Base-by-base conservation (phyloP, 2,797 vertebrate species). In the Helarctos malayanus region DNA sequence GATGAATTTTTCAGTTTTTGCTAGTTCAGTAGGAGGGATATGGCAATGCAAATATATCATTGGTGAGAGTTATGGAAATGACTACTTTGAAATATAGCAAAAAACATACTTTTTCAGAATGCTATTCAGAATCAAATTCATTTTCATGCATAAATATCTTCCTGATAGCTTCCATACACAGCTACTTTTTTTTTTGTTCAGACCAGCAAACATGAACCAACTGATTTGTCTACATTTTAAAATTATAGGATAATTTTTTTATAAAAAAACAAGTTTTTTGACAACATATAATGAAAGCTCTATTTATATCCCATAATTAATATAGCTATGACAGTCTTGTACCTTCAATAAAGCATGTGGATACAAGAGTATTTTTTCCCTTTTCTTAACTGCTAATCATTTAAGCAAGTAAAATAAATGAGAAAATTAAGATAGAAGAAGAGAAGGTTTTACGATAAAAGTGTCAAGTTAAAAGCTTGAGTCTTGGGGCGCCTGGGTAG, bases 21-120 rank as follows among this genome's bases (percentile, higher is more conserved):
- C 76, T 94, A 90, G 75, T 81, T 96, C 61, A 92, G 87, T 78
- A 87, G 87, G 69, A 97, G 59, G 47, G 45, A 95, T 96, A 75
- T 97, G 84, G 81, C 90, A 98, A 90, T 83, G n/a, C 54, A 94
- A 97, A 92, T 97, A 80, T 90, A 96, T 97, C 88, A 92, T 35
- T 63, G 68, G 10, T 97, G 49, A 90, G 91, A 69, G 23, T 79
- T 85, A 89, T 87, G 63, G 78, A 95, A 97, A 94, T 91, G 63
- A 91, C 21, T 83, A 38, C 78, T 84, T 94, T 93, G 87, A 97
- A 95, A 89, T 92, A 75, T 19, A 81, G n/a, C 52, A 87, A 92
- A 90, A 49, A 59, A 69, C 45, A 41, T 49, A 86, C 14, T 96
- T 97, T 95, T 68, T 38, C 6, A 91, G 63, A 32, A 54, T 96